Percentiles rank a stretch among this genome's conserved stretches.
These are phyloP conservation scores for Aphidius ervi DNA, from an alignment of 1,140 invertebrate species.

Conservation along the genomic window DNA sequence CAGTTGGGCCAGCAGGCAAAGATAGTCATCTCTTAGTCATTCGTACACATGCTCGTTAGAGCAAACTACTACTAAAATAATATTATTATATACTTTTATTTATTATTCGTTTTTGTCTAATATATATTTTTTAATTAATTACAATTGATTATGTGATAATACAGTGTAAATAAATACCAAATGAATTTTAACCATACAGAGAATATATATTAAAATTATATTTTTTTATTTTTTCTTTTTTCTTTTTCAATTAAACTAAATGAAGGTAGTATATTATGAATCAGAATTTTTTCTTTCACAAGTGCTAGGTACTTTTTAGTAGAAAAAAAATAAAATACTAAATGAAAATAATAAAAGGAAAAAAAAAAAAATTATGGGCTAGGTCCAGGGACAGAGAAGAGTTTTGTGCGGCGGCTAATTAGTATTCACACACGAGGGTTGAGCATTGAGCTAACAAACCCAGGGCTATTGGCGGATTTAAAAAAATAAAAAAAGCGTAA, in stretches of 20 bases:
- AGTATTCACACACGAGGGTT: conserved; percentile 42
- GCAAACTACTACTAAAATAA: conserved; percentile 25
- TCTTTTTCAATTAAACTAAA: no score
- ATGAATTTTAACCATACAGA: no score
- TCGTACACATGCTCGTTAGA: conserved; percentile 36
- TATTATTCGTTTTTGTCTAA: not conserved
- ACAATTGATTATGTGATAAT: conserved; percentile 1
- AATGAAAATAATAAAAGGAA: no score
- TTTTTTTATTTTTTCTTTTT: no score
- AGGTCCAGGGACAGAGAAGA: conserved; percentile 8
- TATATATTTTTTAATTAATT: not conserved
- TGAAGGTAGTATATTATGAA: no score
- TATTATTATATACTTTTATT: conserved; percentile 22
- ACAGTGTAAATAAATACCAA: no score
- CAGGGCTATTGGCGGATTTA: conserved; percentile 24
- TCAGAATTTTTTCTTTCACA: no score
- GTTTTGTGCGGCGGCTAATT: conserved; percentile 36
- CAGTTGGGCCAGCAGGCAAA: conserved; percentile 29
- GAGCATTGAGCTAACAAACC: conserved; percentile 36
- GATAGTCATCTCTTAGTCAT: conserved; percentile 44
- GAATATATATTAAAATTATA: no score
- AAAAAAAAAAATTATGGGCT: no score
- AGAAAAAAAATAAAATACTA: no score
- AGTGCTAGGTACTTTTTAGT: no score
- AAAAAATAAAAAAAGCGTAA: conserved; percentile 18